phyloP scores from a whole-genome alignment of 37 sponge, comb jelly and placozoan genomes.

The Haliclona indistincta region DNA sequence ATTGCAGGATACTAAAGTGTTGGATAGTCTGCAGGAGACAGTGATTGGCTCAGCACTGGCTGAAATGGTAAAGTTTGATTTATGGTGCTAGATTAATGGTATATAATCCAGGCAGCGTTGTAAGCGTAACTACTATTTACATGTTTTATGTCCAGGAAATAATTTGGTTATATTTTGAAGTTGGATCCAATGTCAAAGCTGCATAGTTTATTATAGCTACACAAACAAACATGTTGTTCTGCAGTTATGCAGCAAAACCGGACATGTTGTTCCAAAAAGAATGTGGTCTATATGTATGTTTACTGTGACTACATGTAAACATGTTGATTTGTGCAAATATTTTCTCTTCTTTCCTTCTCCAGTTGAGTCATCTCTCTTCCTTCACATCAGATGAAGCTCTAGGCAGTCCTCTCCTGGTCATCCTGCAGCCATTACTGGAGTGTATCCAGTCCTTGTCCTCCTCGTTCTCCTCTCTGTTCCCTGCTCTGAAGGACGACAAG shows the following conservation, averaged over 20 bases:
- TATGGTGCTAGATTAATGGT: too few species aligned
- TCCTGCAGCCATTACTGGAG: slow-evolving; percentile 27
- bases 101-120: too few species aligned
- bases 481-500: neutral
- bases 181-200: too few species aligned
- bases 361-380: slow-evolving; percentile 16
- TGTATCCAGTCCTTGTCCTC: neutral
- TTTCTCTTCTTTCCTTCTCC: neutral
- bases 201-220: too few species aligned
- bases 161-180: too few species aligned
- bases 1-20: neutral
- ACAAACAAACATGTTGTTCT: too few species aligned
- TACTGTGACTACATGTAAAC: too few species aligned
- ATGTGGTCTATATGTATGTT: too few species aligned
- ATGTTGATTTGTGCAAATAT: neutral
- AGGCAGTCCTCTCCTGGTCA: slow-evolving; percentile 15
- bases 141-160: too few species aligned
- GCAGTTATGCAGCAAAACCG: too few species aligned
- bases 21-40: slow-evolving; percentile 14
- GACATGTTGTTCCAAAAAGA: too few species aligned
- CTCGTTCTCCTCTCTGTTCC: slow-evolving; percentile 8
- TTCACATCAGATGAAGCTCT: neutral
- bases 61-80: slow-evolving; percentile 62
- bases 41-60: slow-evolving; percentile 29
- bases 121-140: too few species aligned